A percentile compares a stretch with the other conserved stretches of the same genome.
phyloP scores from a whole-genome alignment of 2,113 vertebrate genomes.

The Crotalus horridus region DNA sequence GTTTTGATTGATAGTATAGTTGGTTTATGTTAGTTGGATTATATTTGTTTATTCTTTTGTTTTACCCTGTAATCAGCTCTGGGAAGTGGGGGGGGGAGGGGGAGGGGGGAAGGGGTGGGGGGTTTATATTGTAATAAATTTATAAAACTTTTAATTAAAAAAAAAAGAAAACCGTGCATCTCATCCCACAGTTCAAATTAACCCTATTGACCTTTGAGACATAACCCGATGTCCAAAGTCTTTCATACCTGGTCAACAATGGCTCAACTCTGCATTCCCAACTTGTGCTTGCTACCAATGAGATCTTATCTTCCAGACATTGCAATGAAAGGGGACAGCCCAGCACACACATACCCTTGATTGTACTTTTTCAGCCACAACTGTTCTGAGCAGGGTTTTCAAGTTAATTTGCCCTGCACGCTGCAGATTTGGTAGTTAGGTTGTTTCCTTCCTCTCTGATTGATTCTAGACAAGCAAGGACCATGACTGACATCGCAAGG shows the following conservation, averaged over 20 bases:
- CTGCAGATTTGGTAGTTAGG: background rate
- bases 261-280: background rate
- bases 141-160: too few relatives aligned
- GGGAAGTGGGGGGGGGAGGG: too few relatives aligned
- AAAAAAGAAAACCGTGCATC: background rate
- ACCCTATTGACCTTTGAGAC: background rate
- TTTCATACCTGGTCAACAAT: background rate
- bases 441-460: background rate
- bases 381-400: background rate
- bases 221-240: background rate
- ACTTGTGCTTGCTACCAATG: background rate
- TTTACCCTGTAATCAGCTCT: too few relatives aligned
- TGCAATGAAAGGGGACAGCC: background rate
- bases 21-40: too few relatives aligned
- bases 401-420: background rate
- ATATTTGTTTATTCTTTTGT: too few relatives aligned
- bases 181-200: background rate
- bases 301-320: background rate
- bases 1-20: too few relatives aligned
- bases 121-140: too few relatives aligned
- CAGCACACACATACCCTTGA: too few relatives aligned
- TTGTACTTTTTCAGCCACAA: background rate
- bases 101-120: too few relatives aligned
- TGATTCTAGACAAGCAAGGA: background rate
- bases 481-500: background rate